phyloP scores from a whole-genome alignment of 2,888 invertebrate species.

The Cremastobaeus sp. region DNA sequence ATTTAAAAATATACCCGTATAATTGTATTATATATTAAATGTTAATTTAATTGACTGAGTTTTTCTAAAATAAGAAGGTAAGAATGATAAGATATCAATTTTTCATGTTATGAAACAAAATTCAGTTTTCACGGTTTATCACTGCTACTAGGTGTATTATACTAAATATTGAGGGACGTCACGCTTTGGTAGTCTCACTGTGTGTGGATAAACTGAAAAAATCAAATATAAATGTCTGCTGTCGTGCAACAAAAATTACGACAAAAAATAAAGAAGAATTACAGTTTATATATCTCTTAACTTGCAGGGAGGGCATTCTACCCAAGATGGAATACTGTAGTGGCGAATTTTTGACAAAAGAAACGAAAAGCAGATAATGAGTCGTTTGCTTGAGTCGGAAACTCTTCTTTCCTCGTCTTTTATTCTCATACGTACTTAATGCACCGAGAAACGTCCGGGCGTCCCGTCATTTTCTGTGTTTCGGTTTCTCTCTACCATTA shows the following conservation, averaged over 20 bases:
- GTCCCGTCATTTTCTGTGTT: constrained; percentile 36
- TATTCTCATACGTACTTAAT: constrained; percentile 26
- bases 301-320: constrained; percentile 66
- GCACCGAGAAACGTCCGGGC: constrained; percentile 30
- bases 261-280: constrained; percentile 35
- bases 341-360: constrained; percentile 52
- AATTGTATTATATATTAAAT: too few relatives aligned
- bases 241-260: constrained; percentile 28
- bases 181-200: constrained; percentile 48
- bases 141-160: constrained; percentile 41
- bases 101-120: neutral
- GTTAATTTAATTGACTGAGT: too few relatives aligned
- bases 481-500: constrained; percentile 33
- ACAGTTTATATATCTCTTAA: constrained; percentile 64
- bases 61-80: too few relatives aligned
- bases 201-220: constrained; percentile 22
- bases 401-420: constrained; percentile 7
- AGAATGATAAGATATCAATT: too few relatives aligned
- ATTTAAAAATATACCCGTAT: too few relatives aligned
- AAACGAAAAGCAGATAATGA: constrained; percentile 55
- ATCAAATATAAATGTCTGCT: constrained; percentile 34
- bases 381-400: constrained; percentile 27
- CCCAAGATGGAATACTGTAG: constrained; percentile 65
- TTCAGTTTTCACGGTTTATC: constrained; percentile 25
- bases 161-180: constrained; percentile 40